Evolutionary conservation across 2,888 invertebrate species (phyloP).

Genomic region (Tenthredo livida): DNA sequence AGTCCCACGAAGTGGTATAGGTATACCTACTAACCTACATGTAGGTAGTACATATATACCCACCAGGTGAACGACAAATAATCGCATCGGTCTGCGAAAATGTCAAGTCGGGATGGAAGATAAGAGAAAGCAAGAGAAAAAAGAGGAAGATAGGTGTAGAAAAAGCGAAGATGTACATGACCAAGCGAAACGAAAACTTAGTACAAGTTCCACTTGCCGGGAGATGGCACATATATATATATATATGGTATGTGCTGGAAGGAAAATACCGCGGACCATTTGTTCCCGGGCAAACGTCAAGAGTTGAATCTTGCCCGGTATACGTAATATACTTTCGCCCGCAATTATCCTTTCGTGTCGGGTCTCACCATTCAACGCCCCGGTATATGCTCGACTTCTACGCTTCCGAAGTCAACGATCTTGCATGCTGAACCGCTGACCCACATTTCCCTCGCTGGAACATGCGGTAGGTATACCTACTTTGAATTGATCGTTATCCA

Average conservation of each 20-base stretch:
- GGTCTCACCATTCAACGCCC: background rate
- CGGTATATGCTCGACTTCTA: background rate
- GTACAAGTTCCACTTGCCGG: background rate
- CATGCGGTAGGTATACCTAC: background rate
- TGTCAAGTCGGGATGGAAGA: background rate
- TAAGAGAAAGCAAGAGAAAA: background rate
- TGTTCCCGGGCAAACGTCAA: background rate
- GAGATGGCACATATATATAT: too few relatives aligned
- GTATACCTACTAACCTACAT: background rate
- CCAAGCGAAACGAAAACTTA: background rate
- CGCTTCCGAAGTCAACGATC: background rate
- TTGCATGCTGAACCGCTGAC: slow-evolving; percentile 23
- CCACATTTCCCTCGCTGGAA: background rate
- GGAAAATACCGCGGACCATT: background rate
- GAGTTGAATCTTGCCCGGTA: background rate
- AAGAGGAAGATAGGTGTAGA: background rate
- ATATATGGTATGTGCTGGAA: background rate
- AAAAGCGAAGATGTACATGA: background rate
- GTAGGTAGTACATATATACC: background rate
- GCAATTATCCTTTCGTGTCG: background rate
- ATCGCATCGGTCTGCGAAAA: background rate
- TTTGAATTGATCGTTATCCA: slow-evolving; percentile 40
- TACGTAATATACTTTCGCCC: background rate
- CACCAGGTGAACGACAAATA: slow-evolving; percentile 9
- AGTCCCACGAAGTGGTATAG: background rate